phyloP scores from a whole-genome alignment of 2,113 vertebrate genomes.

The Channa maculata region DNA sequence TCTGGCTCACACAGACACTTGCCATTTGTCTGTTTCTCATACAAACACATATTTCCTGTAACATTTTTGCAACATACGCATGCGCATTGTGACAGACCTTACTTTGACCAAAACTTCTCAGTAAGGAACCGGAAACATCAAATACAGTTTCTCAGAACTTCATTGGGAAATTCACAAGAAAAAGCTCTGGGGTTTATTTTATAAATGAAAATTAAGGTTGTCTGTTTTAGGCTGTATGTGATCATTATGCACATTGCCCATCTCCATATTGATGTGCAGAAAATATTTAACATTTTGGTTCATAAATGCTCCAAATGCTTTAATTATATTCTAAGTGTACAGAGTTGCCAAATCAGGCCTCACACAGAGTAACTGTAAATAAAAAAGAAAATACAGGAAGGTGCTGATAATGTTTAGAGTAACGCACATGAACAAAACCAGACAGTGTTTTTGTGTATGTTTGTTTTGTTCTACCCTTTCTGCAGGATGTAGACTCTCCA shows the following conservation, averaged over 20 bases:
- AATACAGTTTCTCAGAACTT: slow-evolving; percentile 32
- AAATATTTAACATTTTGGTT: background rate
- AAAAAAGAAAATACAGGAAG: background rate
- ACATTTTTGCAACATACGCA: slow-evolving; percentile 19
- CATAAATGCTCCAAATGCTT: background rate
- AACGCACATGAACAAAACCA: background rate
- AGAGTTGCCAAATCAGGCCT: background rate
- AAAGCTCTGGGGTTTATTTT: background rate
- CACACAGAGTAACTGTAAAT: slow-evolving; percentile 4
- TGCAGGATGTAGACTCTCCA: slow-evolving; percentile 47
- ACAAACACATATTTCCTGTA: slow-evolving; percentile 47
- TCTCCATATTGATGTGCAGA: background rate
- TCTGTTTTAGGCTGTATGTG: background rate
- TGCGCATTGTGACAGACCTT: slow-evolving; percentile 13
- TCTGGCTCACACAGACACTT: slow-evolving; percentile 16
- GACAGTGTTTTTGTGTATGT: background rate
- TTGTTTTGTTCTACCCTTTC: slow-evolving; percentile 29
- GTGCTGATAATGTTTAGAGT: background rate
- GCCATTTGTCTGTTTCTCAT: slow-evolving; percentile 51
- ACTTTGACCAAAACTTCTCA: slow-evolving; percentile 24
- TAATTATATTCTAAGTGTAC: background rate
- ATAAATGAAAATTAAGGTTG: background rate
- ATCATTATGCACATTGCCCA: background rate
- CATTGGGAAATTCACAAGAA: slow-evolving; percentile 23
- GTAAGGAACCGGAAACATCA: slow-evolving; percentile 51